Percentiles rank a stretch among this genome's conserved stretches.
These are phyloP conservation scores for Strigamia transsilvanica DNA, from an alignment of 2,888 invertebrate genomes.

Conservation along the genomic window DNA sequence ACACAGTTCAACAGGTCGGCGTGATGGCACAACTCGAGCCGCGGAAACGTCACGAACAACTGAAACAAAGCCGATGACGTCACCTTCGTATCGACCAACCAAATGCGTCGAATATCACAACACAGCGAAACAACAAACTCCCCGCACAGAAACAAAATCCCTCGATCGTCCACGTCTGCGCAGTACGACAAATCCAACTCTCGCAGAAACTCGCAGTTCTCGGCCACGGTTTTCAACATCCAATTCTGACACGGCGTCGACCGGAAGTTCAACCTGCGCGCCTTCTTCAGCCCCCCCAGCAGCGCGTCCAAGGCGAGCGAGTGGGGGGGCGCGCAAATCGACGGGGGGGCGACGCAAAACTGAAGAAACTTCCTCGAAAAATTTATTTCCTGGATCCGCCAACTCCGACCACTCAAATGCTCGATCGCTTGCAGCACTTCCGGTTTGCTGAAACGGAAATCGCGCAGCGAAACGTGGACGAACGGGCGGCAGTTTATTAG, in stretches of 20 bases:
- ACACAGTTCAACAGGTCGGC: neutral
- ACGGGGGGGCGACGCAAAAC: neutral
- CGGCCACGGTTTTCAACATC: neutral
- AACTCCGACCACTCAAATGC: neutral
- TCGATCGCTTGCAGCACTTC: neutral
- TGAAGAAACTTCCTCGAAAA: neutral
- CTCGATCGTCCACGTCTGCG: neutral
- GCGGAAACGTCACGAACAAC: neutral
- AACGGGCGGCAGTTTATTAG: neutral
- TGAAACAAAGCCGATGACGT: constrained; percentile 3
- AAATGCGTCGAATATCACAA: neutral
- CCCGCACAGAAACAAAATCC: neutral
- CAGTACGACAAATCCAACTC: neutral
- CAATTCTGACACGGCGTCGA: neutral
- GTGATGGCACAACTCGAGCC: neutral
- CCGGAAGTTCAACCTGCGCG: neutral
- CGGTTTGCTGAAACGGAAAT: neutral
- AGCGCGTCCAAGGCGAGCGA: neutral
- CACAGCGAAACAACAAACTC: neutral
- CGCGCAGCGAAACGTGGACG: neutral
- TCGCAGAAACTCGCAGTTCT: neutral
- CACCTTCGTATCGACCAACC: neutral
- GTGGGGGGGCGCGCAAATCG: neutral
- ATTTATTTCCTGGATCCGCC: neutral
- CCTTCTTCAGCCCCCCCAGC: neutral